These are phyloP conservation scores for Sitta europaea DNA, from an alignment of 2,113 vertebrate species.

Conservation along the genomic window DNA sequence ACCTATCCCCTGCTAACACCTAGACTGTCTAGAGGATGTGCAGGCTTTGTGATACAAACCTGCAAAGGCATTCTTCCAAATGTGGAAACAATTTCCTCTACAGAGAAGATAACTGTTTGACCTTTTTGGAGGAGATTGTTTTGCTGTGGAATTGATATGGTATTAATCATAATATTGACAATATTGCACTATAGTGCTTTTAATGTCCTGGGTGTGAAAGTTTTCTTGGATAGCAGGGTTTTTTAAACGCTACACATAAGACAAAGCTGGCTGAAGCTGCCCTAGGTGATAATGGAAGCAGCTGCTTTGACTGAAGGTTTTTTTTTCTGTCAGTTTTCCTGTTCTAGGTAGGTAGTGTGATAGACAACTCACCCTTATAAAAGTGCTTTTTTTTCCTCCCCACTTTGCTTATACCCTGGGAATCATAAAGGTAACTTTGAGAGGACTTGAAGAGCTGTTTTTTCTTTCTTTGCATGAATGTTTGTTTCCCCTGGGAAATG, in stretches of 20 bases:
- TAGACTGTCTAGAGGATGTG: background rate
- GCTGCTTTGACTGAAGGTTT: background rate
- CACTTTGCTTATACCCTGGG: background rate
- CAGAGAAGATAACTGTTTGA: background rate
- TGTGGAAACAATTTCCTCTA: background rate
- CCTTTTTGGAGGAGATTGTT: background rate
- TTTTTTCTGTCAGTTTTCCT: background rate
- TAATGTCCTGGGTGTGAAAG: background rate
- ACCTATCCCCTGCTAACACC: background rate
- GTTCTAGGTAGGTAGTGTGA: background rate
- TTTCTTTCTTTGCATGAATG: background rate
- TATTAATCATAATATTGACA: background rate
- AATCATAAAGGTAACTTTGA: background rate
- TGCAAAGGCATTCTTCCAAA: background rate
- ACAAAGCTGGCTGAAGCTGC: background rate
- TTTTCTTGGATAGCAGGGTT: background rate
- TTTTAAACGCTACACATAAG: background rate
- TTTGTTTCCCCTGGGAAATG: background rate
- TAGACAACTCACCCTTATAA: background rate
- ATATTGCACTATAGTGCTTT: background rate
- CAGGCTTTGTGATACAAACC: background rate
- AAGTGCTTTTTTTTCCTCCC: fast-evolving
- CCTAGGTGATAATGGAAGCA: background rate
- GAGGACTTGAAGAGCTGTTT: background rate
- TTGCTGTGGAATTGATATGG: background rate